phyloP scores from a whole-genome alignment of 23 tunicate species.

The Phallusia fumigata region DNA sequence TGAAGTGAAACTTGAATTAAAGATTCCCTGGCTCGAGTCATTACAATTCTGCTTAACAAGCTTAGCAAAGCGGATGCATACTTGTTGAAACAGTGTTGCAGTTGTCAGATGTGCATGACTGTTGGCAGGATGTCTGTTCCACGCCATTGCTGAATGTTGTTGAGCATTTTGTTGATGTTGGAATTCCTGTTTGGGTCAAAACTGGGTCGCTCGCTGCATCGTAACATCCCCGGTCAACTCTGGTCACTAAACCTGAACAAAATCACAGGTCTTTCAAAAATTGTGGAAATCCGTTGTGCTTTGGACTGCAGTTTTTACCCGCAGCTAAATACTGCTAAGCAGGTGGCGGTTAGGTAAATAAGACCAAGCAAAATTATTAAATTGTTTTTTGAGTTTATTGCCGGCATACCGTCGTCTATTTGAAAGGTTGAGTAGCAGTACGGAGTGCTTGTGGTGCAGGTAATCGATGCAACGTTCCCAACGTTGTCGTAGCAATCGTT shows the following conservation, averaged over 20 bases:
- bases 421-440: neutral
- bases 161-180: slow-evolving; percentile 15
- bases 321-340: no score
- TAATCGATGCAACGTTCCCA: neutral
- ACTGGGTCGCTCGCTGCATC: slow-evolving; percentile 5
- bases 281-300: neutral
- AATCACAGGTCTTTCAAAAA: neutral
- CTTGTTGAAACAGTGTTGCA: slow-evolving; percentile 35
- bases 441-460: neutral
- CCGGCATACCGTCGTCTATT: neutral
- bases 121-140: slow-evolving; percentile 11
- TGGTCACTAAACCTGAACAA: neutral
- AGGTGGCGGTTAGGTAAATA: no score
- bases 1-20: no score
- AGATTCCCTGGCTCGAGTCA: no score
- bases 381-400: no score
- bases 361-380: no score
- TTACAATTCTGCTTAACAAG: no score
- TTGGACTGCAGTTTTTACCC: neutral
- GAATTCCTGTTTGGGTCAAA: neutral
- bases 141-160: slow-evolving; percentile 9
- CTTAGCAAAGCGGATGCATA: no score
- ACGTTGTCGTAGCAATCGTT: neutral
- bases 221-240: slow-evolving; percentile 8
- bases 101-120: slow-evolving; percentile 26